A percentile compares a stretch with the other conserved stretches of the same genome.
Evolutionary conservation across 2,888 invertebrate species (phyloP).

Genomic region (Idaea dimidiata): DNA sequence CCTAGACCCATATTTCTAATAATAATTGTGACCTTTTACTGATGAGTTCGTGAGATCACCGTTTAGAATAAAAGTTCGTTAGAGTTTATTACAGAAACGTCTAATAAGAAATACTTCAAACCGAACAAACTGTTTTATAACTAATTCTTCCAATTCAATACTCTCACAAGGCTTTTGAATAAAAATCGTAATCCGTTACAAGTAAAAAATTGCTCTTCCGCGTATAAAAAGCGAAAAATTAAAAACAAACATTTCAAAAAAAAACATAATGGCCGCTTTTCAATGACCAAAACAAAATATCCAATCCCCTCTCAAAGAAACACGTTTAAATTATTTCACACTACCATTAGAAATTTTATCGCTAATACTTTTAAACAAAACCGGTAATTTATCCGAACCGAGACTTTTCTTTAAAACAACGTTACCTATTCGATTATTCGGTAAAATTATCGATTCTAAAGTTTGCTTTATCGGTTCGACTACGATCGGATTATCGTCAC

Average conservation of each 20-base stretch:
- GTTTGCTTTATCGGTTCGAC: conserved; percentile 49
- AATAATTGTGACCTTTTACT: too few relatives aligned
- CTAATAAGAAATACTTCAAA: too few relatives aligned
- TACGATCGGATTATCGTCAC: conserved; percentile 63
- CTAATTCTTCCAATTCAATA: too few relatives aligned
- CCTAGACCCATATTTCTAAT: too few relatives aligned
- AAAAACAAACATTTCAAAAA: conserved; percentile 3
- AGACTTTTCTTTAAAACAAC: conserved; percentile 41
- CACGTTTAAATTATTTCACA: conserved; percentile 28
- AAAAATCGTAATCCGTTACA: too few relatives aligned
- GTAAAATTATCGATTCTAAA: conserved; percentile 11
- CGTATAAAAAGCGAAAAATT: too few relatives aligned
- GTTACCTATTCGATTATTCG: conserved; percentile 32
- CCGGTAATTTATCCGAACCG: conserved; percentile 50
- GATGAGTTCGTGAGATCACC: too few relatives aligned
- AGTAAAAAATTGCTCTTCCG: too few relatives aligned
- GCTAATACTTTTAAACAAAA: conserved; percentile 51
- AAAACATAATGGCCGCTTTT: conserved; percentile 3
- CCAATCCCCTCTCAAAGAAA: conserved; percentile 3
- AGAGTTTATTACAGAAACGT: too few relatives aligned
- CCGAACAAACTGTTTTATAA: too few relatives aligned
- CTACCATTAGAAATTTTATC: conserved; percentile 49
- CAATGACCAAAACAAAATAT: not conserved
- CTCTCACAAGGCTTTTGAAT: too few relatives aligned
- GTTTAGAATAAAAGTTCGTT: too few relatives aligned